phyloP scores from a whole-genome alignment of 2,888 invertebrate genomes.

The Protodeltote pygarga region DNA sequence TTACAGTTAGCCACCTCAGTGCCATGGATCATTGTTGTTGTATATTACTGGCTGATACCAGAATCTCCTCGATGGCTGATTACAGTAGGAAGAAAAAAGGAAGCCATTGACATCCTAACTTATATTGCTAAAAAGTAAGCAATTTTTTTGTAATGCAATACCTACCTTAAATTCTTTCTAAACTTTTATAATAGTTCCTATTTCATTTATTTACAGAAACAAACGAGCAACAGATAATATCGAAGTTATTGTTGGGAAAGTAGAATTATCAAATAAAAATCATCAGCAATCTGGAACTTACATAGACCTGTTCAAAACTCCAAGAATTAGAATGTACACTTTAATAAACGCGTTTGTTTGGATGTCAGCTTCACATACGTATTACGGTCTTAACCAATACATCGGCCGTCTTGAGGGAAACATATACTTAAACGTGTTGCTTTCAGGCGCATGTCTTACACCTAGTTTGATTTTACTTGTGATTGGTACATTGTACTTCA shows the following conservation, averaged over 20 bases:
- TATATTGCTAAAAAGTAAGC: conserved; percentile 86
- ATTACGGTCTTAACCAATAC: conserved; percentile 94
- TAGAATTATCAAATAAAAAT: conserved; percentile 50
- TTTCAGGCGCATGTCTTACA: conserved; percentile 84
- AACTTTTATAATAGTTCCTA: neutral
- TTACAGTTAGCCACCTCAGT: conserved; percentile 86
- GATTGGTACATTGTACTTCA: conserved; percentile 64
- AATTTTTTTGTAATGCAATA: neutral
- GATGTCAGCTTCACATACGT: conserved; percentile 92
- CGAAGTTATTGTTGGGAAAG: conserved; percentile 67
- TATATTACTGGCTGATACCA: conserved; percentile 90
- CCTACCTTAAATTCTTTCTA: neutral
- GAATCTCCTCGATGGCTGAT: conserved; percentile 94
- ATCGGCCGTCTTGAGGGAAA: conserved; percentile 92
- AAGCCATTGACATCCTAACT: conserved; percentile 88
- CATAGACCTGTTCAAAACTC: conserved; percentile 89
- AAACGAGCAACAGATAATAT: conserved; percentile 68
- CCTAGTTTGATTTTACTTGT: conserved; percentile 68
- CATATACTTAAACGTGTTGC: conserved; percentile 92
- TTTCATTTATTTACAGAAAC: conserved; percentile 72
- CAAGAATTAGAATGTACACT: conserved; percentile 89
- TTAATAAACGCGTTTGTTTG: conserved; percentile 90
- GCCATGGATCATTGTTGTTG: conserved; percentile 83
- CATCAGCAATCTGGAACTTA: conserved; percentile 57
- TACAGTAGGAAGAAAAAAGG: conserved; percentile 88